phyloP scores from a whole-genome alignment of 1,140 invertebrate species.

The Leptopilina clavipes region DNA sequence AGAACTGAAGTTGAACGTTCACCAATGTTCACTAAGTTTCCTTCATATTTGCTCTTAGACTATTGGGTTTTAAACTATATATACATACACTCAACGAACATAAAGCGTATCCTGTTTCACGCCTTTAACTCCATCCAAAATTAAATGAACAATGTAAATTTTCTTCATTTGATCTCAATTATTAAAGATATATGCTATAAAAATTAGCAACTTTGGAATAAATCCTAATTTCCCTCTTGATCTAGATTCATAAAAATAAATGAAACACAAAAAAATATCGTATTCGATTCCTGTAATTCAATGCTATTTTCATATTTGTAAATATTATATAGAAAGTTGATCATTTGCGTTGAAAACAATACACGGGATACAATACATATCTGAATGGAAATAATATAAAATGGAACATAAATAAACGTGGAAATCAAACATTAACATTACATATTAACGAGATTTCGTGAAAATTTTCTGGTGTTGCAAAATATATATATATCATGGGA shows the following conservation, averaged over 20 bases:
- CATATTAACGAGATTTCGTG: neutral
- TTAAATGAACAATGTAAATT: conserved; percentile 6
- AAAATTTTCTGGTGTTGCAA: too few relatives aligned
- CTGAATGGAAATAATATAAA: neutral
- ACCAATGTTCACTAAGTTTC: conserved; percentile 31
- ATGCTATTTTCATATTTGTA: too few relatives aligned
- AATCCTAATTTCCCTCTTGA: too few relatives aligned
- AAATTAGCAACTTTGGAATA: too few relatives aligned
- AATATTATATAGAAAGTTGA: too few relatives aligned
- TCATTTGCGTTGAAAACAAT: too few relatives aligned
- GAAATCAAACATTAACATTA: neutral
- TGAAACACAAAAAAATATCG: too few relatives aligned
- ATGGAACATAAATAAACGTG: neutral
- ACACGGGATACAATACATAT: too few relatives aligned
- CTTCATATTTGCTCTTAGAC: conserved; percentile 28
- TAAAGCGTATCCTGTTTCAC: conserved; percentile 19
- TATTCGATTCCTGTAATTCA: too few relatives aligned
- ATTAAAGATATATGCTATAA: neutral
- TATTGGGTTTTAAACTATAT: conserved; percentile 22
- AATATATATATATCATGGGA: neutral
- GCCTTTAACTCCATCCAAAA: neutral
- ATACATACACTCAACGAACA: neutral
- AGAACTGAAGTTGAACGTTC: conserved; percentile 17
- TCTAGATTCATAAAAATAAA: too few relatives aligned
- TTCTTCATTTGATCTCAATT: neutral